Base-by-base conservation (phyloP, 2,888 invertebrate species). In the Patella pellucida region DNA sequence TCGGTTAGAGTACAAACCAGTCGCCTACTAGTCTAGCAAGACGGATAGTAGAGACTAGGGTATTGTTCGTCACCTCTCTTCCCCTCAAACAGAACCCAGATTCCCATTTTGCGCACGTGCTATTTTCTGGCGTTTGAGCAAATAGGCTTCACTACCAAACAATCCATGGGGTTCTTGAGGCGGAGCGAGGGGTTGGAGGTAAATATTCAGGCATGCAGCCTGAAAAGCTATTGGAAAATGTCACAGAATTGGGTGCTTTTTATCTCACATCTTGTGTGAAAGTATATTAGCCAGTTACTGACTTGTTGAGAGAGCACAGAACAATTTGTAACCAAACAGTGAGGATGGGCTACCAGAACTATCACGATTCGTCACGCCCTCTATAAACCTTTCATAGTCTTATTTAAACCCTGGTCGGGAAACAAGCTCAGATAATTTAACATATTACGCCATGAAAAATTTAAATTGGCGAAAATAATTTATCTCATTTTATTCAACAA, bases 281-380 rank as follows among this genome's bases (percentile, higher is more conserved):
- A 62, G 62, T 62, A 62, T 62, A 23, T 23, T 23, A 62, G 23
- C 62, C 14, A 23, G 62, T 9, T 12, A 23, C 62, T 62, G 62
- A 62, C 62, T 62, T 62, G 62, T 62, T 62, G 62, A 62, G 62
- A 62, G 62, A 62, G 14, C 23, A 14, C 12, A 19, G 62, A 62
- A 62, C 62, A 62, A 62, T 62, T 62, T 62, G 62, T 62, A 62
- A 62, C 62, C 62, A 62, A 62, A 62, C 62, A 62, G 23, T 23
- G 3, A 62, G 19, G 23, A 62, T 19, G 62, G 23, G 19, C 19
- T 23, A 62, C 23, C 19, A 12, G 11, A 62, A 12, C 62, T 11
- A 23, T 62, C 62, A 62, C 62, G 62, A 62, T 23, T 23, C 11
- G 62, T 23, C 62, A 62, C 62, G 62, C 62, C 62, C 62, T 23